Evolutionary conservation across 2,113 vertebrate genomes (phyloP), one percentile per base, ranked within the genome.

Genomic region (Ictalurus punctatus): DNA sequence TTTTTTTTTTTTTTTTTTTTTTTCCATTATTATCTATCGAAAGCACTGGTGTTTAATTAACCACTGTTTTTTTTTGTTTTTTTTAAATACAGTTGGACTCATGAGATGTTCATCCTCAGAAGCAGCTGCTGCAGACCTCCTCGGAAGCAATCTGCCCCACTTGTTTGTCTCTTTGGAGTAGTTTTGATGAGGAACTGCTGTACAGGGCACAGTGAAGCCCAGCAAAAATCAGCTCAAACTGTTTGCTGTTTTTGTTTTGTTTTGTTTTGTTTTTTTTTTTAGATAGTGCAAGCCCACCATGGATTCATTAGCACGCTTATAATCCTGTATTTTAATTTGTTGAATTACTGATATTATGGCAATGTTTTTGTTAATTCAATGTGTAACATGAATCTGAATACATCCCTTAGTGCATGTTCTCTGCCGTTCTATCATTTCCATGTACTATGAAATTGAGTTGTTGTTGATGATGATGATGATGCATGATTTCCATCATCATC

Each of bases 301-400:
- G 90, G 85, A 86, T 83, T 90, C 87, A 90, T 88, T 90, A 90
- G 87, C 17, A 9, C 23, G 37, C 9, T 74, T 73, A 40, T 74
- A 74, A 74, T 40, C 3, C 6, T n/a, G 1, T 73, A 40, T 44
- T 76, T 44, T 25, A 25, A 44, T 54, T n/a, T 56, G 48, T 16
- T 13, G 16, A 54, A 54, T n/a, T 54, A n/a, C 6, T 52, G 48
- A 52, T 54, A n/a, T 17, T 25, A n/a, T 6, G 27, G 27, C 19
- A 12, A 3, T n/a, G 13, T 48, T 80, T 76, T 44, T 76, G 19
- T 44, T 79, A 25, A 14, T 79, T n/a, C 25, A 21, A 56, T 80
- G 27, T 6, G 2, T 9, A 30, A 56, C 44, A 54, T 0, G 12
- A 80, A 56, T 9, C 40, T 48, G 37, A 21, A 23, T 58, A 54